Evolutionary conservation across 2,113 vertebrate species (phyloP), one percentile per base, ranked within the genome.

Genomic region (Arothron firmamentum): DNA sequence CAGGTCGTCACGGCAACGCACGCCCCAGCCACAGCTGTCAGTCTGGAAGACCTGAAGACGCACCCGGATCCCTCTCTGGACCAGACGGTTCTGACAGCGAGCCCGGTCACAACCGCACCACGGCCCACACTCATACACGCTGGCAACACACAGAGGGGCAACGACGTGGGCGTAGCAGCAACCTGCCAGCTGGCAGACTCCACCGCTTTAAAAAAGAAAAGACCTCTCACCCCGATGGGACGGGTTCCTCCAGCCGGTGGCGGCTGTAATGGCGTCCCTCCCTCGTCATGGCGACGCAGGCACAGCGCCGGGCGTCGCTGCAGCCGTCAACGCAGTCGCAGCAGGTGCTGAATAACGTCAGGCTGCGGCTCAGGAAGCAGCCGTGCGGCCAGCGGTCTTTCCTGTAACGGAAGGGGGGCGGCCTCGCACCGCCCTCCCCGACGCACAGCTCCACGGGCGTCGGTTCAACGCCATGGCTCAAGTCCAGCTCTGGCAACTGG

Each of bases 1-100:
- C 1, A 99, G 81, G 82, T 99, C 95, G 47, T 99, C 95, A 0
- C 92, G 88, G 79, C 95, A 97, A 42, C 96, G 95, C 1, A 99
- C 94, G 0, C 93, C 96, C 96, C 95, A 98, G 63, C 93, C 93
- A 0, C 91, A 89, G 64, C 83, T 90, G 13, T 79, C 80, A 0
- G 93, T 94, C 77, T 90, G 92, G 80, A 95, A 98, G 42, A 99
- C 93, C 64, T 99, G 95, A 16, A 99, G 82, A 11, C 95, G 93
- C 21, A 95, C 90, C 46, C 91, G 88, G 71, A 95, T 88, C 45
- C 96, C 96, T 1, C 92, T 91, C 77, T 99, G 96, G 15, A 96
- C 93, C 63, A 97, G 87, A 50, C 93, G 92, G 87, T 98, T 99
- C 88, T 93, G 94, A 87, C 96, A 99, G 56, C 78, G 85, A 13